Evolutionary conservation across 2,888 invertebrate genomes (phyloP).

Genomic region (Lutraria lutraria): DNA sequence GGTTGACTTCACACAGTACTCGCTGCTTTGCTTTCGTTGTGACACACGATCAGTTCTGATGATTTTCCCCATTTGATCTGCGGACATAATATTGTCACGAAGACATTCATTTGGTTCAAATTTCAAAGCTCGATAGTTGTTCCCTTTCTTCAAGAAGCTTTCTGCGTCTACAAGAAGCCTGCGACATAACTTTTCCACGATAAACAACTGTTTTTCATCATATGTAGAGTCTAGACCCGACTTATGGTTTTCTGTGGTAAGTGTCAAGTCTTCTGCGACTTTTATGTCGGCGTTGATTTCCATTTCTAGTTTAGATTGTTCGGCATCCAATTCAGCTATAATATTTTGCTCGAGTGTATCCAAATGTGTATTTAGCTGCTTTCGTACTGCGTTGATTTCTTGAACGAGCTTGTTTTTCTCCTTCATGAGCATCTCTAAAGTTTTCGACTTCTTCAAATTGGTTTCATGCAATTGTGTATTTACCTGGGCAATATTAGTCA

Average conservation of each 20-base stretch:
- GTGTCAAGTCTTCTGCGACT: neutral
- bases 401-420: neutral
- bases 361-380: neutral
- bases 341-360: neutral
- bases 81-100: neutral
- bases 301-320: neutral
- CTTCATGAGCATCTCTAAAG: neutral
- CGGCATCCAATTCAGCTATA: neutral
- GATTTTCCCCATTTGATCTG: neutral
- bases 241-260: neutral
- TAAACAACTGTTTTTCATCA: neutral
- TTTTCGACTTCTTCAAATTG: neutral
- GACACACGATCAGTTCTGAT: neutral
- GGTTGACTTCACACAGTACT: neutral
- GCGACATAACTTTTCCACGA: neutral
- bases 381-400: neutral
- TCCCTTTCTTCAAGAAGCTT: neutral
- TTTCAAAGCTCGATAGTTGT: neutral
- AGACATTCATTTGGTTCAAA: neutral
- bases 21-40: neutral
- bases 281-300: neutral
- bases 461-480: neutral
- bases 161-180: neutral
- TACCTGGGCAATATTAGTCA: neutral
- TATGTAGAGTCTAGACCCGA: neutral